A percentile compares a stretch with the other conserved stretches of the same genome.
Conservation (phyloP, 2,113 vertebrate species). For the Lagenorhynchus albirostris region DNA sequence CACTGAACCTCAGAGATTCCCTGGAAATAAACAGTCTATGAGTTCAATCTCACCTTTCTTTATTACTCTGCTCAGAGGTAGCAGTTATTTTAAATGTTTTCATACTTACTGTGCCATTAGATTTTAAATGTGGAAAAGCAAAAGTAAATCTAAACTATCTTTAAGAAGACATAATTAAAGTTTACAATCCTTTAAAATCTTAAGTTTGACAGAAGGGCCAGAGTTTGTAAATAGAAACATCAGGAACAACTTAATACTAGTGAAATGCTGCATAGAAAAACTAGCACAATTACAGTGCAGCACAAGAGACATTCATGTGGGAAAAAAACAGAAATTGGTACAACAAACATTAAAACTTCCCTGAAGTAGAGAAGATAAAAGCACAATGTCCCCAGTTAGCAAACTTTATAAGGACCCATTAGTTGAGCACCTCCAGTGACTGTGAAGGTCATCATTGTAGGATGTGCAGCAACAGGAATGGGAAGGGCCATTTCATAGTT, state of each 20-base stretch:
- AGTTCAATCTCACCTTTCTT: background rate
- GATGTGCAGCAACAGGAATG: accelerated
- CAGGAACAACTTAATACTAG: background rate
- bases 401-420: background rate
- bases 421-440: no score
- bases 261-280: background rate
- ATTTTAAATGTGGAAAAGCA: background rate
- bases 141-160: background rate
- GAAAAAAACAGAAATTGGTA: background rate
- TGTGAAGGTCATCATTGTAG: accelerated
- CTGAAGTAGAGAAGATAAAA: background rate
- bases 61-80: background rate
- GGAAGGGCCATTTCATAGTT: accelerated
- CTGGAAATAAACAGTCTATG: background rate
- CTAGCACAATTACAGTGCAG: background rate
- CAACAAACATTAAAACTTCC: background rate
- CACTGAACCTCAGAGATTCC: background rate
- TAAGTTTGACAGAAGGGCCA: background rate
- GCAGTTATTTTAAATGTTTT: background rate
- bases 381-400: no score
- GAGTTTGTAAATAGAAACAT: background rate
- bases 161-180: background rate
- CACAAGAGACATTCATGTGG: background rate
- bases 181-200: background rate
- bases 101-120: background rate